A percentile compares a stretch with the other conserved stretches of the same genome.
phyloP scores from a whole-genome alignment of 2,797 vertebrate species.

The Denticeps clupeoides region DNA sequence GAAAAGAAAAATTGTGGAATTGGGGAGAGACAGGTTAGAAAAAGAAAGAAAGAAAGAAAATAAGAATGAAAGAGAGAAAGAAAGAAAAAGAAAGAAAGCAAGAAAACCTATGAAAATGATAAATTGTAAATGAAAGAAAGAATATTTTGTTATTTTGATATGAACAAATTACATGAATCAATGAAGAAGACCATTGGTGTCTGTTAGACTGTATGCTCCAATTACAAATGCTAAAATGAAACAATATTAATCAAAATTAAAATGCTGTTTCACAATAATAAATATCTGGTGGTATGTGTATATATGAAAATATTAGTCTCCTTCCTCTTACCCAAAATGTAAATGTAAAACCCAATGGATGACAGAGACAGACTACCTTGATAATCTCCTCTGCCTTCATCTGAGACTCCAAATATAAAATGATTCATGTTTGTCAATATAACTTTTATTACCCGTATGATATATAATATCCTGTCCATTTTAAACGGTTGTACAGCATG shows the following conservation, averaged over 20 bases:
- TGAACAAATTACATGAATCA: conserved; percentile 29
- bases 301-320: neutral
- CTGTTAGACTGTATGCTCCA: conserved; percentile 4
- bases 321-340: neutral
- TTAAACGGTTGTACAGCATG: no score
- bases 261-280: no score
- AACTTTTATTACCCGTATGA: no score
- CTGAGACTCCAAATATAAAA: no score
- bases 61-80: neutral
- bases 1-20: neutral
- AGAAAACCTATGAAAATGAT: neutral
- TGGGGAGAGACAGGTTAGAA: neutral
- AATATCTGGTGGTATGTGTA: no score
- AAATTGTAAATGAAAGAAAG: neutral
- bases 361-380: neutral
- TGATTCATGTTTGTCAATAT: no score
- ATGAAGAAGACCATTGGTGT: conserved; percentile 11
- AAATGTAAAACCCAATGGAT: neutral
- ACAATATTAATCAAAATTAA: no score
- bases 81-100: neutral
- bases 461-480: no score
- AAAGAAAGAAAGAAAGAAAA: neutral
- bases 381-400: no score
- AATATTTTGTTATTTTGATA: no score
- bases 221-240: no score